Evolutionary conservation across 2,888 invertebrate genomes (phyloP), one percentile per base, ranked within the genome.

Genomic region (Adela reaumurella): DNA sequence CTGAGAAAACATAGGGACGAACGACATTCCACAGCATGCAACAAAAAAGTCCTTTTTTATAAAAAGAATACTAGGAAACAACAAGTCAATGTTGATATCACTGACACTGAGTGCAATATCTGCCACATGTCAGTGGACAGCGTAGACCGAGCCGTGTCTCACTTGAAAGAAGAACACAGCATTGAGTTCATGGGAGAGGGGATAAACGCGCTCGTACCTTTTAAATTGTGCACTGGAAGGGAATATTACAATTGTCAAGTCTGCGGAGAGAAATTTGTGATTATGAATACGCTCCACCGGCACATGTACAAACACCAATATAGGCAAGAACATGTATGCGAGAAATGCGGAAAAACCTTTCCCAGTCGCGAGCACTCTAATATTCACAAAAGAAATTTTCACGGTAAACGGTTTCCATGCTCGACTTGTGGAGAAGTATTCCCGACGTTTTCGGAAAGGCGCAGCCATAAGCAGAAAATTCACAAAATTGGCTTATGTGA

Each of bases 241-340:
- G 67, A 71, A n/a, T 64, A 62, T 0, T 76, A 74, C 74, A 59
- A 58, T 24, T 78, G 77, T 53, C 58, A 71, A 0, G 62, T 74
- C 49, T 78, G 77, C 48, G 54, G 58, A 0, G 63, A 67, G 42
- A 64, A 59, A 20, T 77, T 76, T 53, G 74, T 73, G 48, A 74
- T 71, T 42, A 76, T 76, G 49, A 55, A 76, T 0, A 74, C 74
- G 58, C 59, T 78, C 0, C 76, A 76, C 52, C 72, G 76, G 50
- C 77, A 78, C 42, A 77, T 76, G 74, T 76, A 76, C 46, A 51
- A 62, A 0, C 77, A 78, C 51, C 76, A 77, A n/a, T n/a, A n/a
- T n/a, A n/a, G n/a, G n/a, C n/a, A n/a, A n/a, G n/a, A n/a, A n/a
- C n/a, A n/a, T n/a, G n/a, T n/a, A n/a, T 78, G 77, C 52, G 63